phyloP scores from a whole-genome alignment of 2,113 vertebrate species.

The Cervus canadensis region DNA sequence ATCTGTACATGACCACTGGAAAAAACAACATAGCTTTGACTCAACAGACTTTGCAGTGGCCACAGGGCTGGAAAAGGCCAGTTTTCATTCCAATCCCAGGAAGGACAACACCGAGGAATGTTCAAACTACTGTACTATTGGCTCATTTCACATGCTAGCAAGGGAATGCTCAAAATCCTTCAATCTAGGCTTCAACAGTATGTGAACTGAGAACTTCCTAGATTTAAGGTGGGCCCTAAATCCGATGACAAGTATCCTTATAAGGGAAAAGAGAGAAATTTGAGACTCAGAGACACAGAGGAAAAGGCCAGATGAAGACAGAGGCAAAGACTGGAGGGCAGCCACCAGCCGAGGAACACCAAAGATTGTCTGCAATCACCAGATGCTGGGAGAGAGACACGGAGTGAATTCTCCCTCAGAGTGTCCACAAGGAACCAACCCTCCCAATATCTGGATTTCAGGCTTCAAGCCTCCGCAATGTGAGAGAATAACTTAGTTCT shows the following conservation, averaged over 20 bases:
- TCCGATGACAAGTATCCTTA: neutral
- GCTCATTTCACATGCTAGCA: neutral
- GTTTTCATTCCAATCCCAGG: neutral
- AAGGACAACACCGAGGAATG: neutral
- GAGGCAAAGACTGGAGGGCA: neutral
- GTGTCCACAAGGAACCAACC: neutral
- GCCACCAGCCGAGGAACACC: neutral
- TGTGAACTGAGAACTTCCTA: neutral
- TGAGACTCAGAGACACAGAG: neutral
- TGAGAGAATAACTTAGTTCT: neutral
- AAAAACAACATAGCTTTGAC: neutral
- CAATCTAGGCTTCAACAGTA: neutral
- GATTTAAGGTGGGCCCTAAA: neutral
- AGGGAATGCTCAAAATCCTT: neutral
- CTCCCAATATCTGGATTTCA: neutral
- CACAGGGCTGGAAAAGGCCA: neutral
- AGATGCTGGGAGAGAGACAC: neutral
- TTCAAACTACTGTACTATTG: neutral
- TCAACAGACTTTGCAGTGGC: neutral
- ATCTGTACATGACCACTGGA: neutral
- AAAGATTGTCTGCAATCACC: rapidly evolving
- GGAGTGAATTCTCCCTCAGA: neutral
- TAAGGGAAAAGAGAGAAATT: neutral
- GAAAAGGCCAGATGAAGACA: neutral
- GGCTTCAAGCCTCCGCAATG: neutral